Evolutionary conservation across 2,888 invertebrate species (phyloP).

Genomic region (Hetaerina titia): DNA sequence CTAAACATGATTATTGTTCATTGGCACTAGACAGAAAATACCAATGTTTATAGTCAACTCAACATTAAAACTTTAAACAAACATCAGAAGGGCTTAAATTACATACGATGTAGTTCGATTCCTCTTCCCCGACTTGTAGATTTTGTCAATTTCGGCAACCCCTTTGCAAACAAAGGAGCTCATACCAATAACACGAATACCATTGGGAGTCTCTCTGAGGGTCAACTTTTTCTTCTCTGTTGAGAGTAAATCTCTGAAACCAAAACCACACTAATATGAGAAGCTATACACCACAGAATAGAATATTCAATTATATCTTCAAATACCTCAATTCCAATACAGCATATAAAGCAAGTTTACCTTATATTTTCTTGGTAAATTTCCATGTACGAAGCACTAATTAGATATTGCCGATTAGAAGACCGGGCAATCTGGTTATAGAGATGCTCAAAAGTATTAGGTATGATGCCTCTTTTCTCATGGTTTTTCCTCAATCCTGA

Average conservation of each 20-base stretch:
- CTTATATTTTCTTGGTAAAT: constrained; percentile 96
- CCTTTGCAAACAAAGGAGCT: constrained; percentile 97
- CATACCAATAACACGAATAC: constrained; percentile 97
- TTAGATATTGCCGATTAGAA: constrained; percentile 95
- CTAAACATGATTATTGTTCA: no score
- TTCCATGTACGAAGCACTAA: constrained; percentile 97
- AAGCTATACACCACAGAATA: not conserved
- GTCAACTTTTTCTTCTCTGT: constrained; percentile 77
- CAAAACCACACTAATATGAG: constrained; percentile 59
- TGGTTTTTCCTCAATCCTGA: constrained; percentile 82
- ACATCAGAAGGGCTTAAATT: not conserved
- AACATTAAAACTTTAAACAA: not conserved
- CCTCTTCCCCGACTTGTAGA: constrained; percentile 84
- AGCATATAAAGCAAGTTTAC: constrained; percentile 75
- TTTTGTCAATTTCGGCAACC: constrained; percentile 91
- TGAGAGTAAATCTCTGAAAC: constrained; percentile 84
- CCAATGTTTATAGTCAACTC: not conserved
- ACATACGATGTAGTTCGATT: constrained; percentile 92
- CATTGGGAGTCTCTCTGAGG: constrained; percentile 87
- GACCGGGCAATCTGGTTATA: constrained; percentile 96
- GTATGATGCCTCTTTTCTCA: constrained; percentile 93
- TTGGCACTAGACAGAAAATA: no score
- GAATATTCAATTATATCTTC: not conserved
- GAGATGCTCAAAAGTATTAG: constrained; percentile 97
- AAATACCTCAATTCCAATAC: no score